Conservation (phyloP, 2,888 invertebrate species). For the Neria commutata region DNA sequence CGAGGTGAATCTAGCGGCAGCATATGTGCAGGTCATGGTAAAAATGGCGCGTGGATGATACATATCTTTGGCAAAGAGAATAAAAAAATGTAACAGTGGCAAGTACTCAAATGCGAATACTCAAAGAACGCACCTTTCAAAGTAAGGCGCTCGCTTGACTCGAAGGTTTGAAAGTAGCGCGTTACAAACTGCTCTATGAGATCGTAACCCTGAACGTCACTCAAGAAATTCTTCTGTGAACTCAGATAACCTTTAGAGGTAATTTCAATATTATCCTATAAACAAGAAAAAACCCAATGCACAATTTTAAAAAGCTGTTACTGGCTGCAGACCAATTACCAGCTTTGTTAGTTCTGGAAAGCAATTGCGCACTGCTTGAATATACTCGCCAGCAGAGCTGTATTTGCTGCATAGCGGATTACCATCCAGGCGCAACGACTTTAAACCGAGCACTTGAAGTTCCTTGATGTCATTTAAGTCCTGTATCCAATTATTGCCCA, state of each 20-base stretch:
- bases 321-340: slow-evolving; percentile 26
- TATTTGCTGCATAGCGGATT: slow-evolving; percentile 53
- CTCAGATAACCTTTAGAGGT: slow-evolving; percentile 35
- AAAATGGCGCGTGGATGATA: slow-evolving; percentile 46
- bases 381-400: slow-evolving; percentile 48
- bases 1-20: slow-evolving; percentile 29
- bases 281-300: background rate
- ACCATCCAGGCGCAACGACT: slow-evolving; percentile 48
- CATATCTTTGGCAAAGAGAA: slow-evolving; percentile 36
- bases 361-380: slow-evolving; percentile 40
- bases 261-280: slow-evolving; percentile 49
- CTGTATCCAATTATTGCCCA: slow-evolving; percentile 51
- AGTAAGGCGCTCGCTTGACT: slow-evolving; percentile 38
- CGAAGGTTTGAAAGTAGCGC: slow-evolving; percentile 46
- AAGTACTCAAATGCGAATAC: background rate
- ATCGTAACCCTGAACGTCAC: slow-evolving; percentile 50
- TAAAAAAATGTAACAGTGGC: background rate
- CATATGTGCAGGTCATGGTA: slow-evolving; percentile 49
- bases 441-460: slow-evolving; percentile 44
- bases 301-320: background rate
- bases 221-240: slow-evolving; percentile 49
- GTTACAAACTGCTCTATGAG: slow-evolving; percentile 47
- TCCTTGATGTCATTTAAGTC: slow-evolving; percentile 43
- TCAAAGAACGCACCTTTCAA: too few relatives aligned
- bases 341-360: slow-evolving; percentile 48